Conservation (phyloP, 2,888 invertebrate species). For the Bedellia somnulentella region DNA sequence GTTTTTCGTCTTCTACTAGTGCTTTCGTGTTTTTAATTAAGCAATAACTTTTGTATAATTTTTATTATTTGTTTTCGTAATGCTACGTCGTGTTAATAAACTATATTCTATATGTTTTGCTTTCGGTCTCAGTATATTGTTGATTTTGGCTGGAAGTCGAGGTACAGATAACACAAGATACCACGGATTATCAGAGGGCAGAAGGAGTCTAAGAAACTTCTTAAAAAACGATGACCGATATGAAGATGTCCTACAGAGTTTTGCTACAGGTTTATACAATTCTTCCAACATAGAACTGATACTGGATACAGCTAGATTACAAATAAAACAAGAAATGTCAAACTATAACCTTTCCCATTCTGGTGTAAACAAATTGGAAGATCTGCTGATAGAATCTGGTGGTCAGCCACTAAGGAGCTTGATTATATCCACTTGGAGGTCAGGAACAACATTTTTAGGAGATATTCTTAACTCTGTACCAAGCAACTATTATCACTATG, state of each 20-base stretch:
- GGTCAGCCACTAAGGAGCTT: conserved; percentile 76
- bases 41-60: no score
- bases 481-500: conserved; percentile 88
- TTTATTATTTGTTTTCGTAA: conserved; percentile 32
- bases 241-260: conserved; percentile 22
- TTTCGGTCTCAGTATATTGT: conserved; percentile 52
- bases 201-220: conserved; percentile 48
- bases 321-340: conserved; percentile 36
- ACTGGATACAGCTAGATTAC: conserved; percentile 32
- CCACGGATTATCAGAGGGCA: conserved; percentile 42
- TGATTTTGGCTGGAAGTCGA: conserved; percentile 57
- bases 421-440: conserved; percentile 87
- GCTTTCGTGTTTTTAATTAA: no score
- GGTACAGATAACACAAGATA: conserved; percentile 55
- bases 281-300: conserved; percentile 36
- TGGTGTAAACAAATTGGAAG: conserved; percentile 58
- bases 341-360: conserved; percentile 36
- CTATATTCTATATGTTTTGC: conserved; percentile 57
- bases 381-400: conserved; percentile 68
- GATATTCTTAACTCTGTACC: conserved; percentile 83
- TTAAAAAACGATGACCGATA: conserved; percentile 64
- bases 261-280: conserved; percentile 36
- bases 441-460: conserved; percentile 88
- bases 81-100: conserved; percentile 54
- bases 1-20: no score